These are phyloP conservation scores for Telmatochromis sp. DNA, from an alignment of 2,113 vertebrate species.

Conservation along the genomic window DNA sequence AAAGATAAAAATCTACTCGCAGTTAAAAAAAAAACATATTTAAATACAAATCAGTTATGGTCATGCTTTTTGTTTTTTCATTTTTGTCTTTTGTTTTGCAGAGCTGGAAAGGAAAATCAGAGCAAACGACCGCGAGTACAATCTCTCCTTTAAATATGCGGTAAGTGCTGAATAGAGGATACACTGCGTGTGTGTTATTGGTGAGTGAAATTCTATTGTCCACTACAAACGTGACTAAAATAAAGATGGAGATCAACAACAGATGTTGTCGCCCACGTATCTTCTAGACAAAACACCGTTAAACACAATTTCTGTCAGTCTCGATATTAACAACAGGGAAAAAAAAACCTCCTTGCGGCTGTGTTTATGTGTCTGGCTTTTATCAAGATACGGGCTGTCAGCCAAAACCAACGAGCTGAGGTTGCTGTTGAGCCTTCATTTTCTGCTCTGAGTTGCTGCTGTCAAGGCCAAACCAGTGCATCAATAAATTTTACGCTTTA, in stretches of 20 bases:
- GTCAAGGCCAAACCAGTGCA: neutral
- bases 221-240: neutral
- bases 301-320: neutral
- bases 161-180: conserved; percentile 67
- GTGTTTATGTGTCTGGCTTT: neutral
- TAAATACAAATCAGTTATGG: neutral
- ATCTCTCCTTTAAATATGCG: conserved; percentile 82
- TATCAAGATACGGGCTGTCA: neutral
- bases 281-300: neutral
- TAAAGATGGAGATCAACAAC: neutral
- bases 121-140: conserved; percentile 86
- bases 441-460: neutral
- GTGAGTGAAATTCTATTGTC: neutral
- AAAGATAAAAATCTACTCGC: fast-evolving
- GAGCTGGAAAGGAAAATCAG: conserved; percentile 82
- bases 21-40: fast-evolving
- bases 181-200: neutral
- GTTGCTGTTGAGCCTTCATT: neutral
- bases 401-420: neutral
- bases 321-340: neutral
- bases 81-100: conserved; percentile 24
- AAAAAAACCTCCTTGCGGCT: neutral
- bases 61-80: neutral
- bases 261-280: neutral
- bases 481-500: neutral